Conservation (phyloP, 2,113 vertebrate species). For the Sisor rabdophorus region DNA sequence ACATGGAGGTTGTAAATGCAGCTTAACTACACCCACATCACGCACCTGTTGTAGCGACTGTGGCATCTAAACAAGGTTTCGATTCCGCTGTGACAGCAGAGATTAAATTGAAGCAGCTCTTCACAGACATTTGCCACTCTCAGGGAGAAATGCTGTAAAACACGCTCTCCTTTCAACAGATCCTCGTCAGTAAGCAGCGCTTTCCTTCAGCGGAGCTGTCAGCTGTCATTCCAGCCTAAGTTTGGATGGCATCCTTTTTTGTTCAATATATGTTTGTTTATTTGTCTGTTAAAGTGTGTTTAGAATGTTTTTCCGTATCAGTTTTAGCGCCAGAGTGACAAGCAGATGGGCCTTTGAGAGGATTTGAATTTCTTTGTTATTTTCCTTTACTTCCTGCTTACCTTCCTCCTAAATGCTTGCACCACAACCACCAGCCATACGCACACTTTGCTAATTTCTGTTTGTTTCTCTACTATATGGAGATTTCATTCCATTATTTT, state of each 20-base stretch:
- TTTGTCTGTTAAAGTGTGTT: constrained; percentile 12
- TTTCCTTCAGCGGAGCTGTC: constrained; percentile 37
- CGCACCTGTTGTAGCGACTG: constrained; percentile 36
- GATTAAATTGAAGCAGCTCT: constrained; percentile 38
- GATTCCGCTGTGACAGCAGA: constrained; percentile 32
- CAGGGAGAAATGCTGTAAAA: constrained; percentile 33
- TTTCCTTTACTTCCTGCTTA: constrained; percentile 9
- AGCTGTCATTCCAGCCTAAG: constrained; percentile 42
- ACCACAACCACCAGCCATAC: constrained; percentile 53
- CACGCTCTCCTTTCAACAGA: constrained; percentile 34
- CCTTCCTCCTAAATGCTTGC: no score
- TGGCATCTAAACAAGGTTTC: constrained; percentile 26
- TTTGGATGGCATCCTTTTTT: constrained; percentile 19
- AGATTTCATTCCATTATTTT: constrained; percentile 76
- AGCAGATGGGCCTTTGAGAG: not conserved
- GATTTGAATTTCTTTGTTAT: not conserved
- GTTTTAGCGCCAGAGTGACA: not conserved
- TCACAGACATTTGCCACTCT: constrained; percentile 29
- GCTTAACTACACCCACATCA: constrained; percentile 29
- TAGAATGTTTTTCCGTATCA: constrained; percentile 25
- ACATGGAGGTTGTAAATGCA: constrained; percentile 8
- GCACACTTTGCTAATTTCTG: constrained; percentile 77
- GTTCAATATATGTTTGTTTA: constrained; percentile 10
- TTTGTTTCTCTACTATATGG: constrained; percentile 70
- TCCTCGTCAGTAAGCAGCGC: constrained; percentile 5